Base-by-base conservation (phyloP, 2,797 vertebrate species). In the Hippoglossus hippoglossus region DNA sequence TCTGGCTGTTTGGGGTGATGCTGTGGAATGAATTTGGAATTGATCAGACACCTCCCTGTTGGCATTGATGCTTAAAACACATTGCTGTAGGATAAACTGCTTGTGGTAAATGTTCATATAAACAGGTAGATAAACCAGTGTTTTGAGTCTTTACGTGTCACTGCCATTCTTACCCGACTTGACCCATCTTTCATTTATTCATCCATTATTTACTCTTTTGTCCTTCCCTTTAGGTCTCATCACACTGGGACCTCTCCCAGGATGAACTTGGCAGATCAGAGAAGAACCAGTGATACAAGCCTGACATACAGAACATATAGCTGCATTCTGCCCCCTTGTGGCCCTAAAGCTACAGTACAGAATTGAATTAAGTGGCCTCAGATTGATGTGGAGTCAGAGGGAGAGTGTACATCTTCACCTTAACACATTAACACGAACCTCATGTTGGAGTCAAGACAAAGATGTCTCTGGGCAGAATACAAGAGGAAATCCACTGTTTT, bases 241-340 rank as follows among this genome's bases (percentile, higher is more conserved):
- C 7, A 7, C 19, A 8, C 46, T 49, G 46, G 22, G 26, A 44
- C 6, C 4, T 55, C 47, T 39, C 58, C n/a, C 26, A 70, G 19
- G 22, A 41, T 39, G 44, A 59, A 53, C 34, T 25, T 22, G 3
- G 13, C n/a, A 47, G 25, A 59, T 13, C 6, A 53, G 22, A 49
- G 4, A 21, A n/a, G n/a, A 51, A 57, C n/a, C 16, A 11, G 9
- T 44, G 5, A 41, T 22, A 5, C 2, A 22, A 2, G 2, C 16
- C 22, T 11, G 12, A 59, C 1, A 16, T 19, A 3, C 15, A 26
- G 10, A 5, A 63, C 26, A 13, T 13, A 10, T 5, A 51, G 63
- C 59, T 77, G 44, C 0, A 39, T 71, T 50, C 13, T 21, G 26
- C 67, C 80, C 80, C 75, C 88, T 87, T n/a, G 76, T 83, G 91